A percentile compares a stretch with the other conserved stretches of the same genome.
Evolutionary conservation across 2,113 vertebrate genomes (phyloP).

Genomic region (Delphinapterus leucas): DNA sequence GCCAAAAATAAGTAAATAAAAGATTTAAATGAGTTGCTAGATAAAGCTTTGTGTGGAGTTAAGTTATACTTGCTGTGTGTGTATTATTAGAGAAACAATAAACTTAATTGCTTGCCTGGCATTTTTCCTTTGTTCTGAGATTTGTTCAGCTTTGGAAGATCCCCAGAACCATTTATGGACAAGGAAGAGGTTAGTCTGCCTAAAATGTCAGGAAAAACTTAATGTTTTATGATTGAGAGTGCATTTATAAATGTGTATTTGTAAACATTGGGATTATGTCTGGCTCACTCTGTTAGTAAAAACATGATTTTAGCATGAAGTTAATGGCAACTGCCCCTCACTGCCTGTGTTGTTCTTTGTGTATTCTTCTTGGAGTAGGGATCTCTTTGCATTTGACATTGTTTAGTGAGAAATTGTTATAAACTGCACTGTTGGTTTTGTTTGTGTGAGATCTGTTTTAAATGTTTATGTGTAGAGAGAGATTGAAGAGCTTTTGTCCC

Average conservation of each 20-base stretch:
- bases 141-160: constrained; percentile 54
- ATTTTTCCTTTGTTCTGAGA: constrained; percentile 45
- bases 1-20: no score
- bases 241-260: constrained; percentile 22
- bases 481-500: not conserved
- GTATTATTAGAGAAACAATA: constrained; percentile 1
- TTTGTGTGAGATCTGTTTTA: constrained; percentile 41
- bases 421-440: constrained; percentile 12
- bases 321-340: not conserved
- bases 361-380: constrained; percentile 4
- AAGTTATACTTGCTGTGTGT: not conserved
- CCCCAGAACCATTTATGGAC: constrained; percentile 44
- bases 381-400: constrained; percentile 9
- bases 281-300: not conserved
- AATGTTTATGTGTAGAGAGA: not conserved
- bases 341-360: not conserved
- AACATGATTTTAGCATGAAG: constrained; percentile 9
- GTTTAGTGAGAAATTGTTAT: not conserved
- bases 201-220: constrained; percentile 38
- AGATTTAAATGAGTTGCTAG: constrained; percentile 29
- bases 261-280: not conserved
- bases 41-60: constrained; percentile 15
- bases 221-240: constrained; percentile 32
- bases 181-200: constrained; percentile 32
- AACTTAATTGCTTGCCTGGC: constrained; percentile 19